Evolutionary conservation across 2,797 vertebrate genomes (phyloP), one percentile per base, ranked within the genome.

Genomic region (Tragopan temminckii): DNA sequence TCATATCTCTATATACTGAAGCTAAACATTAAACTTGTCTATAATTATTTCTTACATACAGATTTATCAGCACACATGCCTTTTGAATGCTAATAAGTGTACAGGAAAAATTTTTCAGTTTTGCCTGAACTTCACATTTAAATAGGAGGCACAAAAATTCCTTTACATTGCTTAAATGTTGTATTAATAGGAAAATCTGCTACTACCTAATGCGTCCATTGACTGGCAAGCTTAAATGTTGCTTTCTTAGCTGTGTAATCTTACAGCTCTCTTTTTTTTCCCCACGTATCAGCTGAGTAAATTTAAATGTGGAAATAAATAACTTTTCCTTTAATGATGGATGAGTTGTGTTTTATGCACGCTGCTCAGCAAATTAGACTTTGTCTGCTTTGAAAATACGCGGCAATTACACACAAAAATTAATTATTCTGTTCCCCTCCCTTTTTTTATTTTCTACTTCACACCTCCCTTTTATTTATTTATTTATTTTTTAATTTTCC

Each of bases 381-480:
- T 46, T 1, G 1, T 19, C 57, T 86, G 21, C 40, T 87, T 80
- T 85, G 84, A 27, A 66, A 90, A 42, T 77, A 64, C 27, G 31
- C 7, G 7, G 3, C 38, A 19, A 89, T 13, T 17, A 25, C 9
- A 36, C 59, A 33, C 23, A 53, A 29, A 50, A 78, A 46, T 52
- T 83, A 58, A 72, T 20, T 78, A 78, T 88, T 36, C 52, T 25
- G 3, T 69, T 78, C 6, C 40, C 46, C 19, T 15, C 20, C 11
- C 1, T 31, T 15, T n/a, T 69, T 33, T 35, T 57, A 14, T 33
- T 21, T 35, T 21, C 55, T 58, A 13, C 4, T 61, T 38, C 38
- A 20, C 38, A 40, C 6, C 12, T 42, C 17, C 25, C 8, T 9
- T 8, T 46, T 38, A 27, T 21, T 7, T 0, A 42, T 3, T 2